Evolutionary conservation across 2,888 invertebrate species (phyloP), one percentile per base, ranked within the genome.

Genomic region (Thyatira batis): DNA sequence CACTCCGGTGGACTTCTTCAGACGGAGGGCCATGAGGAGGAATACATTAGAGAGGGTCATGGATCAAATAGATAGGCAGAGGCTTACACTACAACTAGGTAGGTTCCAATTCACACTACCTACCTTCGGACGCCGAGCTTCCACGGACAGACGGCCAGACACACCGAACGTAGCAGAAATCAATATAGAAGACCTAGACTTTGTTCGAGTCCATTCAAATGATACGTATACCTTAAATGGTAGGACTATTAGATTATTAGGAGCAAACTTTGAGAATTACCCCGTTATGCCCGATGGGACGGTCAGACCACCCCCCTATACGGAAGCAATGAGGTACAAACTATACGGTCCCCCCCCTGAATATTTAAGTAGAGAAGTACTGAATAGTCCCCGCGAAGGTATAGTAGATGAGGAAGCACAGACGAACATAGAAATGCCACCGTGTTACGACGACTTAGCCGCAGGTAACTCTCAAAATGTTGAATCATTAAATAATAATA

Each of bases 141-240:
- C 65, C 21, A 13, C 62, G 17, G 39, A 39, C 5, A 55, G 81
- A 0, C 57, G 91, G 0, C 90, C 92, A 0, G 91, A 87, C 61
- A 91, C 91, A 0, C 92, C 92, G 0, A 83, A 86, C 51, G 87
- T 90, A 0, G 84, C 86, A 0, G 90, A 89, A 45, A 75, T 87
- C 0, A 82, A 84, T 49, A 81, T 87, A 0, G 82, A 85, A 20
- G 87, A 87, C 4, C 39, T 89, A 0, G 88, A 88, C 46, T 82
- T 89, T 21, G 84, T 87, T 0, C 55, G 89, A 0, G 62, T 87
- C 13, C 75, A 81, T 17, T 73, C 86, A 0, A 73, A 77, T 30
- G 91, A 92, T 1, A 92, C 92, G 0, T 92, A 92, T 58, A 92
- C 92, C 0, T 56, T 91, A 0, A 91, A 92, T 56, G 92, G 92